phyloP scores from a whole-genome alignment of 2,888 invertebrate species.

The Busseola fusca region DNA sequence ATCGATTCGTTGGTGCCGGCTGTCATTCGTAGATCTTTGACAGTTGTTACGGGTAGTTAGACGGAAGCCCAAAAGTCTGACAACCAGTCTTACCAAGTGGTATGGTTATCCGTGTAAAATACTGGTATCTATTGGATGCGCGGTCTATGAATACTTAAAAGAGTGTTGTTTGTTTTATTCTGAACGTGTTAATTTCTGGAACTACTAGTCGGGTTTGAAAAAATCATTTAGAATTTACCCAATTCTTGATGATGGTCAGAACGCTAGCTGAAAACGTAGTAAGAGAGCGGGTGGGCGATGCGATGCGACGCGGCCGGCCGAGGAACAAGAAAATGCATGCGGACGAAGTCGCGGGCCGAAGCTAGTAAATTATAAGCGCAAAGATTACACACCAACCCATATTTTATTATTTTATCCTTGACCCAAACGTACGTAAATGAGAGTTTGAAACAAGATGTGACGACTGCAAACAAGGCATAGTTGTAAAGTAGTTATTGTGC shows the following conservation, averaged over 20 bases:
- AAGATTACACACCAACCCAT: not conserved
- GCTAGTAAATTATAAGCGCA: not conserved
- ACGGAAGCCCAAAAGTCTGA: not conserved
- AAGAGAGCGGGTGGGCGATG: not conserved
- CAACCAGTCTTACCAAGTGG: not conserved
- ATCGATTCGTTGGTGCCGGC: not conserved
- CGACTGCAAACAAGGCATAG: not conserved
- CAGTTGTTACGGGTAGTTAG: not conserved
- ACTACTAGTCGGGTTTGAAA: no score
- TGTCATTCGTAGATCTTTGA: not conserved
- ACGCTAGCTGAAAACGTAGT: not conserved
- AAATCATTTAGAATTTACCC: no score
- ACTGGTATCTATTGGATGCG: no score
- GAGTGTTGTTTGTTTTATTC: no score
- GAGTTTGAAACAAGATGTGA: slow-evolving; percentile 45
- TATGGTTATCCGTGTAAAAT: no score
- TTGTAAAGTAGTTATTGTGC: slow-evolving; percentile 12
- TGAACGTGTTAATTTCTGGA: no score
- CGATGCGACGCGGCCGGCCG: not conserved
- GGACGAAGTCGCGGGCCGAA: not conserved
- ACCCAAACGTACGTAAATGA: slow-evolving; percentile 35
- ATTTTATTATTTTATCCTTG: slow-evolving; percentile 32
- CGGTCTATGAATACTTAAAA: no score
- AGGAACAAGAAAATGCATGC: not conserved
- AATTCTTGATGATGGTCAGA: no score